Base-by-base conservation (phyloP, 2,888 invertebrate species). In the Electrophaes corylata region DNA sequence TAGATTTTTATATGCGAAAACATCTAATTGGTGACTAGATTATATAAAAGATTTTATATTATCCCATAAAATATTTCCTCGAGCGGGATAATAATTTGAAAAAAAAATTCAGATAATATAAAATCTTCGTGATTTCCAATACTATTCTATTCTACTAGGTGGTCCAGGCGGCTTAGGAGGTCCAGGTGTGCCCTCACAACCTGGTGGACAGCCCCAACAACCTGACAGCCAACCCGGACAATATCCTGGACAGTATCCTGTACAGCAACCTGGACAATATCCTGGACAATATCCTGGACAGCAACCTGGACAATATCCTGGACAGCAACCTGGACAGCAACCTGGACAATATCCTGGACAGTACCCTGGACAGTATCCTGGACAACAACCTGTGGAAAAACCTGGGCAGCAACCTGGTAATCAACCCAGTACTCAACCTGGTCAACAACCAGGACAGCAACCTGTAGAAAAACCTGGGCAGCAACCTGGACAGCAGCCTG, bases 331-430 rank as follows among this genome's bases (percentile, higher is more conserved):
- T 2, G 77, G 75, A 23, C 26, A 37, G 3, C 19, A 39, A 2
- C 40, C 19, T n/a, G 40, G 40, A 37, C 14, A 12, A 11, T 44
- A 60, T 0, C 65, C 66, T 23, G 23, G 23, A 3, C 11, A 20
- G 62, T 73, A 57, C 11, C 50, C 79, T 5, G 79, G 83, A 16
- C 48, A 68, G 4, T 14, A 20, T 6, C 73, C 76, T 16, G 72
- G 73, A 43, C 54, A 48, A 33, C 57, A 37, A 59, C 73, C 45
- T 50, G 71, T 35, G 4, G n/a, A 29, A 10, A 29, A 52, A 18
- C 44, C 45, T 3, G 39, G 39, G 11, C 11, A 16, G 10, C 5
- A 5, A 6, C 35, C 35, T 66, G 39, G 39, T 3, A 26, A 45
- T 1, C 26, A 33, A 6, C 35, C 35, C 65, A 18, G 39, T 3